phyloP scores from a whole-genome alignment of 2,888 invertebrate genomes.

The Drosophila fungiperda region DNA sequence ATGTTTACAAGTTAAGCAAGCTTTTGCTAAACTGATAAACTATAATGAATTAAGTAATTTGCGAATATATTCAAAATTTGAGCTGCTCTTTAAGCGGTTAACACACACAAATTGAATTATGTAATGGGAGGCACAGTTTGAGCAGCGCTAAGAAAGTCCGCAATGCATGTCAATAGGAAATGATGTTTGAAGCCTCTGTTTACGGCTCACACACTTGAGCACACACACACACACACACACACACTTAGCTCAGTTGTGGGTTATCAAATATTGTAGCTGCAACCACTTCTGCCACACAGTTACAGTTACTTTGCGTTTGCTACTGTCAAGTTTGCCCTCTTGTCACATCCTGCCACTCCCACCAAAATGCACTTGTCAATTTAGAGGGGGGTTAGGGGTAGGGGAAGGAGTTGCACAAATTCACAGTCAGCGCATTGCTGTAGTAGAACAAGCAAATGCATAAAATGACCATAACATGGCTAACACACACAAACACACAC shows the following conservation, averaged over 20 bases:
- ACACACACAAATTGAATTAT: slow-evolving; percentile 9
- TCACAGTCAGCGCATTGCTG: slow-evolving; percentile 56
- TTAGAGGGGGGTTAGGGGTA: neutral
- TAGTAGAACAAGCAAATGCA: slow-evolving; percentile 63
- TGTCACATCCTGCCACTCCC: slow-evolving; percentile 39
- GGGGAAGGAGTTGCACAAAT: slow-evolving; percentile 6
- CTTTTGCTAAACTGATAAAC: neutral
- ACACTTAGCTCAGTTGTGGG: slow-evolving; percentile 4
- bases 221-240: slow-evolving; percentile 1
- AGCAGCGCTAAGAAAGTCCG: slow-evolving; percentile 2
- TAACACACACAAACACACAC: slow-evolving; percentile 9
- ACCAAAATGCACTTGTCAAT: slow-evolving; percentile 63
- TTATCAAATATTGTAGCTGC: slow-evolving; percentile 35
- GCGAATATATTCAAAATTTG: neutral
- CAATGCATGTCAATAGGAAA: slow-evolving; percentile 40
- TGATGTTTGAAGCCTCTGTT: slow-evolving; percentile 30
- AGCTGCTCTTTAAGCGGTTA: neutral
- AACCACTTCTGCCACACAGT: slow-evolving; percentile 19
- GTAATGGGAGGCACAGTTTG: slow-evolving; percentile 1
- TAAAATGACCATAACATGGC: slow-evolving; percentile 61
- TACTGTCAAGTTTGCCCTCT: slow-evolving; percentile 28
- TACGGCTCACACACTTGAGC: slow-evolving; percentile 29
- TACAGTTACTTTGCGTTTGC: slow-evolving; percentile 3
- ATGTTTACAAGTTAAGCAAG: neutral
- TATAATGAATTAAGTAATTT: neutral